Evolutionary conservation across 2,113 vertebrate genomes (phyloP).

Genomic region (Manacus vitellinus): DNA sequence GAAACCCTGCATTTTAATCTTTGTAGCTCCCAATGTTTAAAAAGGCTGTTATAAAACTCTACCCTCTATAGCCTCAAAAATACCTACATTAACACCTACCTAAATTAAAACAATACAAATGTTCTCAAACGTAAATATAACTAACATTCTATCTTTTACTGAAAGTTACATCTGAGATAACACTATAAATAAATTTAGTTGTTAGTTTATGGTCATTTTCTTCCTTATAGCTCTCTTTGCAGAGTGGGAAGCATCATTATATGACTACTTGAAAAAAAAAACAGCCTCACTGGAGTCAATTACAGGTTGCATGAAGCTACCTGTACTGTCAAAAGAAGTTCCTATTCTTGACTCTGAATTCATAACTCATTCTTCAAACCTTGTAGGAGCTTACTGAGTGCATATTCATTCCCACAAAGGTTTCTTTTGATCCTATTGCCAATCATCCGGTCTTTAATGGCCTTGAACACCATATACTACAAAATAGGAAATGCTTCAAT

Average conservation of each 20-base stretch:
- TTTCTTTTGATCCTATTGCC: neutral
- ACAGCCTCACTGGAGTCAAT: neutral
- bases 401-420: neutral
- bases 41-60: neutral
- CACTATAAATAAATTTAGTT: neutral
- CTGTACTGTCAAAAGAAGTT: neutral
- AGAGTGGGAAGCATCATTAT: neutral
- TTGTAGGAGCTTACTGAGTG: neutral
- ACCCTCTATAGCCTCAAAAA: neutral
- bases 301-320: neutral
- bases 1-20: neutral
- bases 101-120: neutral
- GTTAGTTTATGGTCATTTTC: neutral
- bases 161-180: neutral
- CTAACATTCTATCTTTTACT: neutral
- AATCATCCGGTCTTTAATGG: neutral
- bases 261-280: neutral
- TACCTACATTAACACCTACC: neutral
- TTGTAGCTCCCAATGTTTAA: neutral
- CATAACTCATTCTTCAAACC: neutral
- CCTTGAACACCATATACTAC: neutral
- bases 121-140: neutral
- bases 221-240: neutral
- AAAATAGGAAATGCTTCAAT: neutral
- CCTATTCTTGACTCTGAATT: neutral